phyloP scores from a whole-genome alignment of 2,888 invertebrate species.

The Melikaiella ostensackeni region DNA sequence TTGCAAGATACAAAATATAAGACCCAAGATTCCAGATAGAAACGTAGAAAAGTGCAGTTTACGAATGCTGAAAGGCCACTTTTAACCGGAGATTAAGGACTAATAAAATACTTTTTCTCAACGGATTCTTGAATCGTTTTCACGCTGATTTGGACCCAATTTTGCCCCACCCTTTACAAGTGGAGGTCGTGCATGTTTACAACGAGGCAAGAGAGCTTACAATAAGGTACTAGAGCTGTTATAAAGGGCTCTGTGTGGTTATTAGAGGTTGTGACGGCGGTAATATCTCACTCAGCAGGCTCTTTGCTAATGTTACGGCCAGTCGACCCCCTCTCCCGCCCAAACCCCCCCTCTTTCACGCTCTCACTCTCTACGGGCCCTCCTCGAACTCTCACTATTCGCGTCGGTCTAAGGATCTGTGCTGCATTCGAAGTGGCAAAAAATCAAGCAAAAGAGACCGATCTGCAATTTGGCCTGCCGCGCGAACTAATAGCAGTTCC shows the following conservation, averaged over 20 bases:
- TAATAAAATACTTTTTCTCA: not conserved
- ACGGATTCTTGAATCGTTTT: conserved; percentile 47
- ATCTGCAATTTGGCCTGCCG: not conserved
- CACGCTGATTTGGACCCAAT: conserved; percentile 49
- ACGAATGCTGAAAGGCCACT: not conserved
- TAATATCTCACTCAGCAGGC: conserved; percentile 76
- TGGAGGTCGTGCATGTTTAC: conserved; percentile 55
- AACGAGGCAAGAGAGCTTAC: conserved; percentile 60
- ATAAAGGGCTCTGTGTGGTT: conserved; percentile 74
- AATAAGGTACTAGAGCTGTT: conserved; percentile 71
- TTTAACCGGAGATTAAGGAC: not conserved
- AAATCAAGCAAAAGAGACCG: not conserved
- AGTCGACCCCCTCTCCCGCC: conserved; percentile 56
- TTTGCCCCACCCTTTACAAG: conserved; percentile 39
- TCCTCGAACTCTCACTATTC: conserved; percentile 1
- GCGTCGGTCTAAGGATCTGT: not conserved
- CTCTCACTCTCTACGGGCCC: not conserved
- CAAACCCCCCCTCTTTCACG: conserved; percentile 43
- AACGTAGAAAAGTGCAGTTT: not conserved
- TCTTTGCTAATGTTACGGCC: conserved; percentile 73
- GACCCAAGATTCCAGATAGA: not conserved
- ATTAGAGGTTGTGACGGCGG: conserved; percentile 75
- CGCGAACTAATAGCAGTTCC: not conserved
- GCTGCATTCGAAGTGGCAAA: not conserved
- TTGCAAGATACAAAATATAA: too few species aligned